Evolutionary conservation across 2,888 invertebrate species (phyloP), one percentile per base, ranked within the genome.

Genomic region (Euzetes globulus): DNA sequence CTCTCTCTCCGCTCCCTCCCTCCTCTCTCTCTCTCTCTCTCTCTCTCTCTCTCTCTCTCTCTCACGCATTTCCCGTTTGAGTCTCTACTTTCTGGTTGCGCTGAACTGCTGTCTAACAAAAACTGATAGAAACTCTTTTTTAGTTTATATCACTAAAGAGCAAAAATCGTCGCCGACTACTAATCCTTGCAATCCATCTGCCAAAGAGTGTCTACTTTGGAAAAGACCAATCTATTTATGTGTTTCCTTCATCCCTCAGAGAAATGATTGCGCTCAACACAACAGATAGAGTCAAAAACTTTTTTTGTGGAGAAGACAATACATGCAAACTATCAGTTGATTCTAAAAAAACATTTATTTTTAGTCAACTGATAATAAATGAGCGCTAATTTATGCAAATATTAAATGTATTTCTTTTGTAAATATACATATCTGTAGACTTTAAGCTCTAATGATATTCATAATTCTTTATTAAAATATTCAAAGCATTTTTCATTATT

Each of bases 11-110:
- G 68, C 22, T 22, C 41, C 25, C 55, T 41, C 41, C 19, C 41
- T 72, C 47, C 72, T 72, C 72, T 55, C 70, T 71, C 72, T 72
- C 72, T 72, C 72, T 6, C 25, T 72, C 68, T 72, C 72, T 72
- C 72, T 27, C 72, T 68, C 68, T 72, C 72, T n/a, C 17, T 73
- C n/a, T 73, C 73, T 58, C 60, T 33, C 72, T 72, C 50, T 72
- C 45, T 45, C 72, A 13, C 47, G 7, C 71, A 11, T 63, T 41
- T n/a, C n/a, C 47, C 13, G 15, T 47, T 2, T 47, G 15, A 17
- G 15, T 47, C 47, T 47, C 47, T 5, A 33, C 47, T 5, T 17
- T 2, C n/a, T 3, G 13, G 7, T 47, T n/a, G 13, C 15, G n/a
- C 47, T 47, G 15, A 17, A 47, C n/a, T 47, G 13, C n/a, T 50